phyloP scores from a whole-genome alignment of 2,888 invertebrate species.

The Agonopterix heracliana region DNA sequence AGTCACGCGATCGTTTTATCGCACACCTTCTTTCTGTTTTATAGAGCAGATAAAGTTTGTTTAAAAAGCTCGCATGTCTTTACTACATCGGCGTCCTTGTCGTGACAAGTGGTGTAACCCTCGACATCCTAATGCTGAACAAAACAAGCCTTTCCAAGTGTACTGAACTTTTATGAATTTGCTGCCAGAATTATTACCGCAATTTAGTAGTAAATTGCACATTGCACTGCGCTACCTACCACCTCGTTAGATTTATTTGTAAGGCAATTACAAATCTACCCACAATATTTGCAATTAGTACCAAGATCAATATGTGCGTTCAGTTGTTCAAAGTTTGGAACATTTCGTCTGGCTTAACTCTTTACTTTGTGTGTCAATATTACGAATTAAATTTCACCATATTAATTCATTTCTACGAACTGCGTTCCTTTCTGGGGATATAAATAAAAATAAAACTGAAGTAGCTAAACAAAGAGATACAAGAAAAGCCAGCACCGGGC shows the following conservation, averaged over 20 bases:
- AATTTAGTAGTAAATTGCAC: constrained; percentile 8
- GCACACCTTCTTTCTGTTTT: constrained; percentile 70
- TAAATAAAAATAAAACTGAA: constrained; percentile 1
- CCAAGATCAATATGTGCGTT: too few species aligned
- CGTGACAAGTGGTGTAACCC: constrained; percentile 63
- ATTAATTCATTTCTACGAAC: too few species aligned
- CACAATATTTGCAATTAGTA: too few species aligned
- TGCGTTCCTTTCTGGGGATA: background rate
- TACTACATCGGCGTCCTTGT: constrained; percentile 60
- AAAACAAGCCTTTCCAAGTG: constrained; percentile 27
- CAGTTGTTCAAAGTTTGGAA: too few species aligned
- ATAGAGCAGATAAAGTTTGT: constrained; percentile 67
- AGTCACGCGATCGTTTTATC: constrained; percentile 74
- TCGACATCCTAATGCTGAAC: constrained; percentile 47
- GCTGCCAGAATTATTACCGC: constrained; percentile 5
- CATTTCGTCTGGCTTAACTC: too few species aligned
- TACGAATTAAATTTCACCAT: too few species aligned
- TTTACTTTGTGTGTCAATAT: too few species aligned
- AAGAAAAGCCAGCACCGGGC: constrained; percentile 25
- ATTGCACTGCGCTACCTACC: constrained; percentile 1
- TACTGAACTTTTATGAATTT: constrained; percentile 14
- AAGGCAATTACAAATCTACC: too few species aligned
- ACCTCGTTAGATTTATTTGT: too few species aligned
- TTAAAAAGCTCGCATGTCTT: constrained; percentile 72
- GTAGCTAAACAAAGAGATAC: constrained; percentile 25